These are phyloP conservation scores for Falco cherrug DNA, from an alignment of 2,797 vertebrate species.

Conservation along the genomic window DNA sequence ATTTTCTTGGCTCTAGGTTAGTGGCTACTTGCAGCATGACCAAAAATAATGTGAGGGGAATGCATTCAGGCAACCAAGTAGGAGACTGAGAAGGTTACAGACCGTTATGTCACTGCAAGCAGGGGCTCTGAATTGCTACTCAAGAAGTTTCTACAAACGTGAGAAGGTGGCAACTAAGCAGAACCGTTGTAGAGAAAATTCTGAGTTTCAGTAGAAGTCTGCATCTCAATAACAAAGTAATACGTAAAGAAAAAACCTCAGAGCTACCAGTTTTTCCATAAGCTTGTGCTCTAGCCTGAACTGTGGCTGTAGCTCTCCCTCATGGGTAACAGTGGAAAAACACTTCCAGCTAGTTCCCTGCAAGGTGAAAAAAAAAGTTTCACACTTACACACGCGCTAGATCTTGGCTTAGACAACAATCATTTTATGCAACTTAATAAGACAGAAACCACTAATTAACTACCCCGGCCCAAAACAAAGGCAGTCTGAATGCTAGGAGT, in stretches of 20 bases:
- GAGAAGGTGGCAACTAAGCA: neutral
- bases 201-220: neutral
- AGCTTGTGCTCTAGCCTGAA: neutral
- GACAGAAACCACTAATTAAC: slow-evolving; percentile 52
- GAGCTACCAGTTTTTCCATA: neutral
- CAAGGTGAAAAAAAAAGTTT: neutral
- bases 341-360: neutral
- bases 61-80: neutral
- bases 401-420: neutral
- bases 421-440: neutral
- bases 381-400: neutral
- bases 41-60: slow-evolving; percentile 34
- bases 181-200: neutral
- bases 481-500: neutral
- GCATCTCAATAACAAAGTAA: neutral
- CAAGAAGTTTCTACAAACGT: neutral
- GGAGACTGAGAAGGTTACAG: slow-evolving; percentile 28
- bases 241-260: neutral
- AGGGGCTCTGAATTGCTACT: neutral
- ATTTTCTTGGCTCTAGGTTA: neutral
- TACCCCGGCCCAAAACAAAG: slow-evolving; percentile 21
- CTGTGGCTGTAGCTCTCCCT: neutral
- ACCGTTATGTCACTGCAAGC: neutral
- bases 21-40: neutral
- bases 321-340: neutral